Evolutionary conservation across 2,113 vertebrate species (phyloP).

Genomic region (Varanus salvator): DNA sequence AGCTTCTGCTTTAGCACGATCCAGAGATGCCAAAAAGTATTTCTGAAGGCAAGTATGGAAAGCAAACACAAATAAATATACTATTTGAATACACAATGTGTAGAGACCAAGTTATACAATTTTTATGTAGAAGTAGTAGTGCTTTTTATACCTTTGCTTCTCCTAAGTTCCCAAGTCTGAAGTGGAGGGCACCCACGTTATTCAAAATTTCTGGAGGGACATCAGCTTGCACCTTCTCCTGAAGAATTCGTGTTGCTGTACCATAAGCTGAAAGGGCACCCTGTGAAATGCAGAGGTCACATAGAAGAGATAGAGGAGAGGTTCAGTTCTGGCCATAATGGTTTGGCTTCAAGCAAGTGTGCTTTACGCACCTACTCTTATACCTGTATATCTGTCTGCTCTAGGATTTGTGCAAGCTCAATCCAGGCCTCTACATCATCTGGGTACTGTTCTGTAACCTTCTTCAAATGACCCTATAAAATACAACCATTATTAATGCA

Average conservation of each 20-base stretch:
- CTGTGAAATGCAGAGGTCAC: conserved; percentile 62
- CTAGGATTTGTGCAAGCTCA: conserved; percentile 95
- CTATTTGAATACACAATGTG: conserved; percentile 10
- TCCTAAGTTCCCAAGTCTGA: conserved; percentile 95
- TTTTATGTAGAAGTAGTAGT: neutral
- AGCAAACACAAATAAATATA: conserved; percentile 29
- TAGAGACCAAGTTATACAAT: neutral
- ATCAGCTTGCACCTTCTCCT: conserved; percentile 98
- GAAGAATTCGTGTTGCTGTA: conserved; percentile 96
- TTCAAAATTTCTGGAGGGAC: conserved; percentile 98
- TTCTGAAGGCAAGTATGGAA: conserved; percentile 81
- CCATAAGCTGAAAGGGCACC: conserved; percentile 96
- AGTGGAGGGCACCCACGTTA: conserved; percentile 96
- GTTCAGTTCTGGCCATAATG: neutral
- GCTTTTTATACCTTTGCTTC: conserved; percentile 89
- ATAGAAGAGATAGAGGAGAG: neutral
- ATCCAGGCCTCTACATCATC: conserved; percentile 99
- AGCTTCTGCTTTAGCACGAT: conserved; percentile 96
- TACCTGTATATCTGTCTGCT: conserved; percentile 98
- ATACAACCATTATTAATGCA: conserved; percentile 40
- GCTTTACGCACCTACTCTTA: neutral
- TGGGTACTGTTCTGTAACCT: conserved; percentile 97
- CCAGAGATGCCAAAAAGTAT: conserved; percentile 96
- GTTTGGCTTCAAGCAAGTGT: fast-evolving
- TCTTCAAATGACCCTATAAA: conserved; percentile 93